Conservation (phyloP, 2,113 vertebrate species). For the Calyptommatus sinebrachiatus region DNA sequence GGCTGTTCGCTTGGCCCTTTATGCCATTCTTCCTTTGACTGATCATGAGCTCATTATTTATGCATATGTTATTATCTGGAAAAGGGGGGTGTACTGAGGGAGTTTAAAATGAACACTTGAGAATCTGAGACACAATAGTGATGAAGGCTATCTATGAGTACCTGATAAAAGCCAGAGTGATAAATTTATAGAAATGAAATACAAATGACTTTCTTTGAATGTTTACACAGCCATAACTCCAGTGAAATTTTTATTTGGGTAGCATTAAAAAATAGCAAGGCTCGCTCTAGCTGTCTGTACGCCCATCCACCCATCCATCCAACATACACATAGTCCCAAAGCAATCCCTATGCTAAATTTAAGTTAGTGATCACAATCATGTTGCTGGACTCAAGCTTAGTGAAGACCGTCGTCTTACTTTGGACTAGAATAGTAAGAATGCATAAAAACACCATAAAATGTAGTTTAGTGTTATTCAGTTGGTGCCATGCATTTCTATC, state of each 20-base stretch:
- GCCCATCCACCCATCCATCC: conserved; percentile 2
- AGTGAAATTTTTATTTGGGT: background rate
- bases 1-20: conserved; percentile 39
- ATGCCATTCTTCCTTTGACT: conserved; percentile 45
- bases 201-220: conserved; percentile 12
- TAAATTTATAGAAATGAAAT: conserved; percentile 33
- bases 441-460: conserved; percentile 33
- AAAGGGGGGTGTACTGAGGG: conserved; percentile 50
- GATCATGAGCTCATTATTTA: conserved; percentile 48
- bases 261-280: background rate
- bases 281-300: background rate
- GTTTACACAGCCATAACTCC: background rate
- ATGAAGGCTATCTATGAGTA: conserved; percentile 40
- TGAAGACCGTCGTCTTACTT: conserved; percentile 33
- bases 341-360: conserved; percentile 29
- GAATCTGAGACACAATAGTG: conserved; percentile 37
- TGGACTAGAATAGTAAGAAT: conserved; percentile 31
- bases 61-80: conserved; percentile 56
- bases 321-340: conserved; percentile 14
- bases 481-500: conserved; percentile 67
- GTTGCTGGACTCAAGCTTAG: conserved; percentile 37
- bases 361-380: conserved; percentile 23
- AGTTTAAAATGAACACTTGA: conserved; percentile 50
- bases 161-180: conserved; percentile 29
- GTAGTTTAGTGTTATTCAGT: conserved; percentile 50